Percentiles rank a stretch among this genome's conserved stretches.
phyloP scores from a whole-genome alignment of 2,113 vertebrate species.

The Prionailurus viverrinus region DNA sequence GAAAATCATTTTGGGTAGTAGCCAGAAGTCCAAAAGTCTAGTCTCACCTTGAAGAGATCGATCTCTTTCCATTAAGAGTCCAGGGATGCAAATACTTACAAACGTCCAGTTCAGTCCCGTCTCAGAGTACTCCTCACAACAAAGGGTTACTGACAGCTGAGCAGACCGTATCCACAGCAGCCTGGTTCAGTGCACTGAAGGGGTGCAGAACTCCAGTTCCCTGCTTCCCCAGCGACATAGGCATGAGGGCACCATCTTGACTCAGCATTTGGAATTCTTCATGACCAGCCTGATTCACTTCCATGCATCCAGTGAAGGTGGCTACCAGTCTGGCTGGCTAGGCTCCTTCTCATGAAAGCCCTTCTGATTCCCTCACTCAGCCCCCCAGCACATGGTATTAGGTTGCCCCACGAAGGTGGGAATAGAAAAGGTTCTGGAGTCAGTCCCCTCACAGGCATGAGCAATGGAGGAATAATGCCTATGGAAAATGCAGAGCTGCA shows the following conservation, averaged over 20 bases:
- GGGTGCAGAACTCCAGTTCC: neutral
- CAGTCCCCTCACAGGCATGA: neutral
- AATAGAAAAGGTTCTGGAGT: neutral
- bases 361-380: neutral
- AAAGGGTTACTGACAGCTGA: neutral
- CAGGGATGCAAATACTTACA: neutral
- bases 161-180: neutral
- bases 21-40: neutral
- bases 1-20: constrained; percentile 19
- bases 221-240: neutral
- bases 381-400: neutral
- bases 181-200: neutral
- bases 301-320: neutral
- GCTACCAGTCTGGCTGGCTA: neutral
- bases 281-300: neutral
- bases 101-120: neutral
- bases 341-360: neutral
- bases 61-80: neutral
- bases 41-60: neutral
- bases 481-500: neutral
- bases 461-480: neutral
- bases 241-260: neutral
- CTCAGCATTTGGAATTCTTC: neutral
- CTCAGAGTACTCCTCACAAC: neutral
- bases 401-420: neutral